A percentile compares a stretch with the other conserved stretches of the same genome.
phyloP scores from a whole-genome alignment of 2,888 invertebrate genomes.

The Cantharis rustica region DNA sequence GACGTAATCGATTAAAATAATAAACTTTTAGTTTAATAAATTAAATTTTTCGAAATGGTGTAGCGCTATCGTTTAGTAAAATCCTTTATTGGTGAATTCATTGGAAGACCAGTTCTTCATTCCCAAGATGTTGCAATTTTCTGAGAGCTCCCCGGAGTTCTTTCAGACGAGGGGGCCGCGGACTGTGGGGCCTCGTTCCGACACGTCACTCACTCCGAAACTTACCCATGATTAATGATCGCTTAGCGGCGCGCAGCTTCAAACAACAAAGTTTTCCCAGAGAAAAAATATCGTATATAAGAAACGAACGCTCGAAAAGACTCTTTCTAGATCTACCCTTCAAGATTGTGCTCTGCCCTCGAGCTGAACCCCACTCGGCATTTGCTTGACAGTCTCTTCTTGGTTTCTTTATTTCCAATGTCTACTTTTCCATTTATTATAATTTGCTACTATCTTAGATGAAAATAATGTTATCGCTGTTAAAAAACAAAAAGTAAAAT shows the following conservation, averaged over 20 bases:
- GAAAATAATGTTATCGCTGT: slow-evolving; percentile 31
- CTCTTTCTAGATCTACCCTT: slow-evolving; percentile 59
- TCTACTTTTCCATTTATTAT: slow-evolving; percentile 40
- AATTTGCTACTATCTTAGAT: slow-evolving; percentile 39
- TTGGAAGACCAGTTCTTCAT: slow-evolving; percentile 43
- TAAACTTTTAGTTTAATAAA: neutral
- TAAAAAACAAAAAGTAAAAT: slow-evolving; percentile 9
- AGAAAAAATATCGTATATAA: slow-evolving; percentile 60
- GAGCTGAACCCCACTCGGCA: slow-evolving; percentile 38
- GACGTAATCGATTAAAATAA: neutral
- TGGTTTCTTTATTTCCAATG: slow-evolving; percentile 43
- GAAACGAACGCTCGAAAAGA: slow-evolving; percentile 58
- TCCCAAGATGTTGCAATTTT: slow-evolving; percentile 57
- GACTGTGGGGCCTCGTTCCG: slow-evolving; percentile 50
- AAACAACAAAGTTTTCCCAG: slow-evolving; percentile 69
- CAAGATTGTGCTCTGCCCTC: slow-evolving; percentile 55
- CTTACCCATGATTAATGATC: slow-evolving; percentile 64
- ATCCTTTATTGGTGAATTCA: slow-evolving; percentile 42
- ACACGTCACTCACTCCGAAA: slow-evolving; percentile 60
- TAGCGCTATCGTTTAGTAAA: slow-evolving; percentile 28
- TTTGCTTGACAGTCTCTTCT: slow-evolving; percentile 40
- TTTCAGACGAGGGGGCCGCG: slow-evolving; percentile 51
- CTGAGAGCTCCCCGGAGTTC: slow-evolving; percentile 57
- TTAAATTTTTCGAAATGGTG: slow-evolving; percentile 11
- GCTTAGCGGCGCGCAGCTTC: slow-evolving; percentile 61